A percentile compares a stretch with the other conserved stretches of the same genome.
Conservation (phyloP, 1,140 invertebrate genomes). For the Drosophila jambulina region DNA sequence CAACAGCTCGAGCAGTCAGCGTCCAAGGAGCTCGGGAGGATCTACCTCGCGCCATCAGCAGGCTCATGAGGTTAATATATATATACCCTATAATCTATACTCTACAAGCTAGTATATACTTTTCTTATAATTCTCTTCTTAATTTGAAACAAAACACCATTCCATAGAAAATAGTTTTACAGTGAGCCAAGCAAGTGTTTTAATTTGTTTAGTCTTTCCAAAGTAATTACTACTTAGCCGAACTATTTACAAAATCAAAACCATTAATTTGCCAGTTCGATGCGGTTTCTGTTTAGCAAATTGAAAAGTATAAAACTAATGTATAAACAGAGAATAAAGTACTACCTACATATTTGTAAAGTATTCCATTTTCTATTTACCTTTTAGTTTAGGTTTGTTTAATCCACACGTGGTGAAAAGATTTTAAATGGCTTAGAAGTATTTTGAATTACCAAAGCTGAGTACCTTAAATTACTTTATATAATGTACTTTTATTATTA, state of each 20-base stretch:
- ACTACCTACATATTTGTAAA: constrained; percentile 1
- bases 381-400: not conserved
- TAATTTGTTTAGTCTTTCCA: constrained; percentile 1
- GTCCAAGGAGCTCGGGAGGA: constrained; percentile 64
- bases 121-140: not conserved
- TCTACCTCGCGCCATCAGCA: constrained; percentile 45
- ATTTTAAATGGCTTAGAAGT: not conserved
- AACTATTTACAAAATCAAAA: constrained; percentile 27
- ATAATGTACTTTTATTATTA: not conserved
- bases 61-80: constrained; percentile 55
- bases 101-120: not conserved
- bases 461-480: not conserved
- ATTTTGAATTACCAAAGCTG: not conserved
- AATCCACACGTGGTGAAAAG: not conserved
- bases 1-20: constrained; percentile 64
- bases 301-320: constrained; percentile 27
- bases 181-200: not conserved
- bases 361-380: constrained; percentile 21
- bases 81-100: not conserved
- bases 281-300: constrained; percentile 17
- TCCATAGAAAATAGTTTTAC: constrained; percentile 5
- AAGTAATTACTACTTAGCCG: constrained; percentile 3
- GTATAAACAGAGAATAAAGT: constrained; percentile 24
- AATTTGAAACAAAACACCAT: not conserved
- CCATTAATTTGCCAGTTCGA: not conserved